Percentiles rank a stretch among this genome's conserved stretches.
phyloP scores from a whole-genome alignment of 1,140 invertebrate genomes.

The Holcopasites calliopsidis region DNA sequence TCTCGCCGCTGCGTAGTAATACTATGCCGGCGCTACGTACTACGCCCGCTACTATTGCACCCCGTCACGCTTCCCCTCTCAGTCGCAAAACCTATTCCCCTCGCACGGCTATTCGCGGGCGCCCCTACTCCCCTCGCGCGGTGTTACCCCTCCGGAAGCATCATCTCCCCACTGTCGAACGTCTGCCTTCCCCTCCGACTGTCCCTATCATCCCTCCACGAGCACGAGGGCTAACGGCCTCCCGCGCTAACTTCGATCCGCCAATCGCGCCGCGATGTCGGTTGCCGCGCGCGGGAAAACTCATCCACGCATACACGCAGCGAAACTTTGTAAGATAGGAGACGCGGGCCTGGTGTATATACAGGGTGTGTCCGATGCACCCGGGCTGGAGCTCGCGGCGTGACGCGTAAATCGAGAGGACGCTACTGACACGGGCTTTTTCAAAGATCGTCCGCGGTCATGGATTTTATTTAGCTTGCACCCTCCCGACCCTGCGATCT shows the following conservation, averaged over 20 bases:
- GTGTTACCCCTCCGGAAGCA: background rate
- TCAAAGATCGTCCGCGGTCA: background rate
- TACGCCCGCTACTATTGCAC: conserved; percentile 58
- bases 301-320: conserved; percentile 55
- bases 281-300: conserved; percentile 73
- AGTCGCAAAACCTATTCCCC: conserved; percentile 8
- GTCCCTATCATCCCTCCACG: conserved; percentile 26
- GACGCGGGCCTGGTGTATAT: conserved; percentile 12
- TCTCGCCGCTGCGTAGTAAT: conserved; percentile 63
- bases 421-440: conserved; percentile 1
- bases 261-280: conserved; percentile 57
- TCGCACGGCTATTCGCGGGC: background rate
- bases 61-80: conserved; percentile 24
- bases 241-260: conserved; percentile 58
- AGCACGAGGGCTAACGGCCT: conserved; percentile 62
- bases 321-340: conserved; percentile 12
- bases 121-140: background rate
- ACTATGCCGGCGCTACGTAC: conserved; percentile 61
- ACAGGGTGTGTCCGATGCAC: conserved; percentile 46
- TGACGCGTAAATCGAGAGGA: conserved; percentile 11
- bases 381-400: background rate
- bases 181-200: background rate
- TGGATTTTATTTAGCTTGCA: conserved; percentile 12
- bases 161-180: background rate
- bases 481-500: too few species aligned